Evolutionary conservation across 2,888 invertebrate genomes (phyloP), one percentile per base, ranked within the genome.

Genomic region (Panzeria rudis): DNA sequence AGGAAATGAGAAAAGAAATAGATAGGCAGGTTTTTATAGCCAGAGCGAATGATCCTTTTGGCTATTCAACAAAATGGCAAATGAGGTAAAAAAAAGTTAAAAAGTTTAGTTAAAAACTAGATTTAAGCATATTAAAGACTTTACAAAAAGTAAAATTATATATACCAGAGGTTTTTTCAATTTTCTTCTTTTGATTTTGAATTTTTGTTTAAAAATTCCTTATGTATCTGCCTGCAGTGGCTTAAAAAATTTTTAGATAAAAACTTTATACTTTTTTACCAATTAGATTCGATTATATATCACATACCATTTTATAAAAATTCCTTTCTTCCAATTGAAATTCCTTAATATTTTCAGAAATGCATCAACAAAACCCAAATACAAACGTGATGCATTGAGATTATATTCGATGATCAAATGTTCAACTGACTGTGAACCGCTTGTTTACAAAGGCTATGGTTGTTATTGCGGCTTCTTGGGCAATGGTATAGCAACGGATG

Each of bases 401-500:
- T 93, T 98, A 20, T 97, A 97, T 92, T 97, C 97, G 86, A 97
- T 97, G 97, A 94, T 98, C 84, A 94, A 95, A 82, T 97, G 97
- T 89, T 95, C 97, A 1, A 97, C 97, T 0, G 96, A 96, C 4
- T 98, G 98, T 89, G 95, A 97, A 90, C 97, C 97, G 0, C 92
- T 97, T 2, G 93, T 94, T 9, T 97, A 96, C 91, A 97, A 97
- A 91, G 97, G 97, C 11, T 97, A 98, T 89, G 97, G 97, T 3
- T 98, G 97, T 91, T 98, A 96, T 91, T 98, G 97, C 89, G 97
- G 98, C 4, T 97, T 97, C 90, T 93, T 97, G 2, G 97, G 97
- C 0, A 95, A 96, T 0, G 97, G 97, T 9, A 93, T 94, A 84
- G 94, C 96, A 1, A 95, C 96, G 38, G 97, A 97, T 92, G 96